These are phyloP conservation scores for Felis chaus DNA, from an alignment of 2,113 vertebrate genomes.

Conservation along the genomic window DNA sequence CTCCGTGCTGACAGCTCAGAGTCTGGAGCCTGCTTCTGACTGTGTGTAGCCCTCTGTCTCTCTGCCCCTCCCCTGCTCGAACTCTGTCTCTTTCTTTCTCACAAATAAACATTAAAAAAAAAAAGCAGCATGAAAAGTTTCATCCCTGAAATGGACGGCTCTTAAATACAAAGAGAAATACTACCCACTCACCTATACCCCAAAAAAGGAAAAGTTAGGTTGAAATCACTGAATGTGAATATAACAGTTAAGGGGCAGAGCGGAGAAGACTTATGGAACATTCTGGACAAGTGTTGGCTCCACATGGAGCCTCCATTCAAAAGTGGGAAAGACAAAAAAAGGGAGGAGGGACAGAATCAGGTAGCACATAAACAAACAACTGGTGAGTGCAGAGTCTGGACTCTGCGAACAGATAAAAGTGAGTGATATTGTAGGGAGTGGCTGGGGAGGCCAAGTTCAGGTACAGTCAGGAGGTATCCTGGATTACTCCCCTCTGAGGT, in stretches of 20 bases:
- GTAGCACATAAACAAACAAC: not conserved
- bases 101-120: too few species aligned
- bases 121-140: not conserved
- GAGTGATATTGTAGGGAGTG: not conserved
- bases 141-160: not conserved
- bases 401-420: not conserved
- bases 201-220: not conserved
- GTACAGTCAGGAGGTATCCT: not conserved
- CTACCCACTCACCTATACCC: not conserved
- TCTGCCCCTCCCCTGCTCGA: too few species aligned
- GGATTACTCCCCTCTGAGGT: not conserved
- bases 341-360: not conserved
- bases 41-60: too few species aligned
- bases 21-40: too few species aligned
- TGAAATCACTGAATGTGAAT: not conserved
- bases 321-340: not conserved
- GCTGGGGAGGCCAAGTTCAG: accelerated
- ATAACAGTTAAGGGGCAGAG: not conserved
- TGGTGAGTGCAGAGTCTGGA: not conserved
- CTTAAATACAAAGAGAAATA: not conserved
- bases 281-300: not conserved
- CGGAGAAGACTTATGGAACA: not conserved
- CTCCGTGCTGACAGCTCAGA: too few species aligned
- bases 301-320: not conserved
- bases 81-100: too few species aligned